phyloP scores from a whole-genome alignment of 2,113 vertebrate species.

The Microtus richardsoni region DNA sequence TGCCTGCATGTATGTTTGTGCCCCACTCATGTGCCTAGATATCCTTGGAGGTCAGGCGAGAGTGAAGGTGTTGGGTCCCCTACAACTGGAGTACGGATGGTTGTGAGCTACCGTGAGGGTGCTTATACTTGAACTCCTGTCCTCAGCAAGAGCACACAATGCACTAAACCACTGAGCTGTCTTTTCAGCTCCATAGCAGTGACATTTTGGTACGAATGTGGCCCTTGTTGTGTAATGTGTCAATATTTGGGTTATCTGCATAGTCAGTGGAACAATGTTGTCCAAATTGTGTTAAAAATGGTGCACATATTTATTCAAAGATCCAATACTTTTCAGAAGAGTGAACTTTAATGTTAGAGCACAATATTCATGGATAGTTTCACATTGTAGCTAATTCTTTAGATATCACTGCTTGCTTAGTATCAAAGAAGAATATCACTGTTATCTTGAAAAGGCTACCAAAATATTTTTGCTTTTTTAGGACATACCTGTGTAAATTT shows the following conservation, averaged over 20 bases:
- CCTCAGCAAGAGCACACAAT: not conserved
- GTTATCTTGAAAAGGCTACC: not conserved
- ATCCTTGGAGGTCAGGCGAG: not conserved
- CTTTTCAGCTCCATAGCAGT: not conserved
- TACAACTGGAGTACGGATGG: not conserved
- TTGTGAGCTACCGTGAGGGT: not conserved
- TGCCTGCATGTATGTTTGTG: not conserved
- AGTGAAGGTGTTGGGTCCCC: not conserved
- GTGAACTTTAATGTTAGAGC: not conserved
- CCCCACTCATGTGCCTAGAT: not conserved
- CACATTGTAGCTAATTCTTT: not conserved
- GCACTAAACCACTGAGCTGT: not conserved
- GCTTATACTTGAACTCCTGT: not conserved
- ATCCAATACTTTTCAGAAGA: not conserved
- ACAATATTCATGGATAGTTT: not conserved
- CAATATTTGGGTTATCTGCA: slow-evolving; percentile 18
- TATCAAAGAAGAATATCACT: not conserved
- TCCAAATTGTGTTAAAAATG: not conserved
- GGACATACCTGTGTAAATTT: not conserved
- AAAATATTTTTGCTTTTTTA: slow-evolving; percentile 25
- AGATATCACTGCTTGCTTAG: slow-evolving; percentile 7
- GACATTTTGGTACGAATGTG: not conserved
- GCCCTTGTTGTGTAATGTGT: not conserved
- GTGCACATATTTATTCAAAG: not conserved
- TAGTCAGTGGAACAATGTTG: not conserved